Base-by-base conservation (phyloP, 2,113 vertebrate species). In the Shinisaurus crocodilurus region DNA sequence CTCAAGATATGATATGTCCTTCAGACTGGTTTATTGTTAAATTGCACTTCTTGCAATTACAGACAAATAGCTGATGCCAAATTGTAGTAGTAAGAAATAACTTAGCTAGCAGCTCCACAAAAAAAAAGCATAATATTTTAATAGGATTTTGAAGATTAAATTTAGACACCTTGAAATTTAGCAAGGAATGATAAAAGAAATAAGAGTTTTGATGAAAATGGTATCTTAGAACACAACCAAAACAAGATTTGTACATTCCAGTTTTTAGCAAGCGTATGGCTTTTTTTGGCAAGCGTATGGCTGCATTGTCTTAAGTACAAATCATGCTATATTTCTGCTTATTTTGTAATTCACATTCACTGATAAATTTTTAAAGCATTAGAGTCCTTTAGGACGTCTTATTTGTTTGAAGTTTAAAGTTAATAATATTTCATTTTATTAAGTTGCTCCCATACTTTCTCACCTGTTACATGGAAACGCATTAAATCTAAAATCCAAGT, bases 1-100 rank as follows among this genome's bases (percentile, higher is more conserved):
- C 96, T 97, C 95, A 97, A 97, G 96, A 97, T 95, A 95, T 97
- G 96, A 97, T 96, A 97, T 97, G 97, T 97, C 96, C 96, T 96
- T 96, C 96, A 97, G 97, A 97, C 96, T 98, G 97, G 96, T 97
- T 98, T 97, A 97, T 97, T 98, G 96, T 98, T 96, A 96, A 97
- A 95, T 97, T 97, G 97, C 97, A 97, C 94, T 97, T 97, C 96
- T 95, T 97, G 97, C 97, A 98, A 95, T 97, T 95, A 97, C 95
- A 97, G 95, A 97, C 95, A 97, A 97, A 97, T 96, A 97, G 94
- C 97, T 97, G 95, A 95, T 97, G 96, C 96, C 97, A 96, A 97
- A 97, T 97, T 90, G 65, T 96, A 97, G 93, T 96, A 92, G 92
- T 96, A 97, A 95, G 92, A 93, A 97, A 92, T 0, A 34, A 94